These are phyloP conservation scores for Lepus timidus DNA, from an alignment of 2,113 vertebrate genomes.

Conservation along the genomic window DNA sequence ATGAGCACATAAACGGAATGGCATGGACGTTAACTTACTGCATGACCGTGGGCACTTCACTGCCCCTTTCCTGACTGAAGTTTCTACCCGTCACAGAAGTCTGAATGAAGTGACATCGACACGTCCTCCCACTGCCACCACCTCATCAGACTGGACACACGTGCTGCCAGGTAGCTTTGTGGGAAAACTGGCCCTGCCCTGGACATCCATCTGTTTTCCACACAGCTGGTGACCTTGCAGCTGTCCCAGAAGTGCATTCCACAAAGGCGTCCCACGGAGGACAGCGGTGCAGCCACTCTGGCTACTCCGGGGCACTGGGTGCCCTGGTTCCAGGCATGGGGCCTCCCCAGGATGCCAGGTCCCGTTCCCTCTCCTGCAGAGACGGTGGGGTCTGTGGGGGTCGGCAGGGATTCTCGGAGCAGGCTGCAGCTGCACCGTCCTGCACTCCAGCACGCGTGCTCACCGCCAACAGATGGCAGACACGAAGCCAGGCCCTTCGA, in stretches of 20 bases:
- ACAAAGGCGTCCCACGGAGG: not conserved
- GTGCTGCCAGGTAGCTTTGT: slow-evolving; percentile 45
- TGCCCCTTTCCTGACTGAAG: not conserved
- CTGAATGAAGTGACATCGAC: not conserved
- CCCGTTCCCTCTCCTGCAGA: too few species aligned
- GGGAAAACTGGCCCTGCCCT: not conserved
- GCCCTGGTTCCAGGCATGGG: not conserved
- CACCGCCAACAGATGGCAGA: slow-evolving; percentile 72
- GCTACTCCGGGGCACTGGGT: not conserved
- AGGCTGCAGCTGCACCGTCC: slow-evolving; percentile 56
- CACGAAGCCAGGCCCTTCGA: slow-evolving; percentile 70
- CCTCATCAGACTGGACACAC: slow-evolving; percentile 20
- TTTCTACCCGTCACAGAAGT: not conserved
- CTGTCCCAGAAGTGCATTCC: not conserved
- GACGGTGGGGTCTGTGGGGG: not conserved
- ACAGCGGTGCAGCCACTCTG: not conserved
- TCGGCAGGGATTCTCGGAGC: not conserved
- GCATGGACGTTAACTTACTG: not conserved
- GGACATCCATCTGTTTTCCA: not conserved
- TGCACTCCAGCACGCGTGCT: slow-evolving; percentile 81
- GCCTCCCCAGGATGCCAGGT: not conserved
- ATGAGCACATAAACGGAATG: not conserved
- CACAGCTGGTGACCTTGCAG: not conserved
- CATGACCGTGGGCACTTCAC: not conserved
- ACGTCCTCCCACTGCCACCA: not conserved